Conservation (phyloP, 2,797 vertebrate genomes). For the Anguilla anguilla region DNA sequence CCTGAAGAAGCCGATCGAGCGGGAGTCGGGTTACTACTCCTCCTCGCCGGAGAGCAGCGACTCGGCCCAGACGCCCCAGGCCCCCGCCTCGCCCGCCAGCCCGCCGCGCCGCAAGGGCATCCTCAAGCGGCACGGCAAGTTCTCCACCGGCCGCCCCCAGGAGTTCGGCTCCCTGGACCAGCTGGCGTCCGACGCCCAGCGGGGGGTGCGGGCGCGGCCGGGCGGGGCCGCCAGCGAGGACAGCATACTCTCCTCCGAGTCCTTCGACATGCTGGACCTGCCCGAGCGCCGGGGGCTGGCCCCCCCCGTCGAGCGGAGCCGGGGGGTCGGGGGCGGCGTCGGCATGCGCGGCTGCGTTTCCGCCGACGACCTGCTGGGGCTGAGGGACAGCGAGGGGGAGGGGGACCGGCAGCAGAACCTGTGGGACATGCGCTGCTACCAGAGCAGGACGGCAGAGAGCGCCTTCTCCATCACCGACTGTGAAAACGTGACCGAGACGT, state of each 20-base stretch:
- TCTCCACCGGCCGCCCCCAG: conserved; percentile 72
- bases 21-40: conserved; percentile 90
- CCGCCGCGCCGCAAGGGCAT: conserved; percentile 80
- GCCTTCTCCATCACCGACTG: conserved; percentile 82
- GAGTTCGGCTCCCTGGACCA: conserved; percentile 77
- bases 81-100: conserved; percentile 47
- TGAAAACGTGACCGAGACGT: conserved; percentile 72
- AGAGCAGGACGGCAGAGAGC: conserved; percentile 72
- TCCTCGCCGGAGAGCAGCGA: conserved; percentile 87
- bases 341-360: conserved; percentile 84
- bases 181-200: conserved; percentile 66
- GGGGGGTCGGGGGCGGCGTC: conserved; percentile 6
- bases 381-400: conserved; percentile 45
- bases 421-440: conserved; percentile 79
- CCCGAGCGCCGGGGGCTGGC: conserved; percentile 68
- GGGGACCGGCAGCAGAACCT: conserved; percentile 58
- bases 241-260: conserved; percentile 95
- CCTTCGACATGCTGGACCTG: conserved; percentile 91
- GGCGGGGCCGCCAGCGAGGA: conserved; percentile 85
- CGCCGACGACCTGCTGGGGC: conserved; percentile 82
- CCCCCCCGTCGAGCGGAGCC: conserved; percentile 44
- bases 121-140: conserved; percentile 87
- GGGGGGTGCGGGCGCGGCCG: conserved; percentile 59
- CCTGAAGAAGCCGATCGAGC: conserved; percentile 83
- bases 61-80: conserved; percentile 58